These are phyloP conservation scores for Carcinoscorpius rotundicauda DNA, from an alignment of 1,140 invertebrate species.

Conservation along the genomic window DNA sequence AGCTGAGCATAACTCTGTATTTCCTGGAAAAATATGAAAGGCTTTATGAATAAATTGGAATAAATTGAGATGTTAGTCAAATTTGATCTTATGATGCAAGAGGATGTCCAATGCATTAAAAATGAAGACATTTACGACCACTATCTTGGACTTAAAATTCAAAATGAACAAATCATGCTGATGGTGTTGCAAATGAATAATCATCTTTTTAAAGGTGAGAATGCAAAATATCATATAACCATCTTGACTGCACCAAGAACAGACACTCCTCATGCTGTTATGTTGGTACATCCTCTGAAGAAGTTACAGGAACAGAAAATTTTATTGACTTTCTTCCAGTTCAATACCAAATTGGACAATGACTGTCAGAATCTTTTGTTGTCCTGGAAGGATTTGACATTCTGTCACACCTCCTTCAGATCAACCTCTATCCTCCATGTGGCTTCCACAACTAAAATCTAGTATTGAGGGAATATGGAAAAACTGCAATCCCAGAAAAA, in stretches of 20 bases:
- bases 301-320: too few species aligned
- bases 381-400: too few species aligned
- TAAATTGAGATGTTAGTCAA: neutral
- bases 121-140: neutral
- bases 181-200: neutral
- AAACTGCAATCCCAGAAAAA: too few species aligned
- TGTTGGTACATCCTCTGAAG: too few species aligned
- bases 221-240: neutral
- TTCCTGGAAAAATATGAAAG: neutral
- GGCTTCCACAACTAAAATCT: too few species aligned
- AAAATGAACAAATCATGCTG: neutral
- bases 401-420: too few species aligned
- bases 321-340: too few species aligned
- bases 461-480: too few species aligned
- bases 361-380: too few species aligned
- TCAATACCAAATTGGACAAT: too few species aligned
- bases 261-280: too few species aligned
- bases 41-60: conserved; percentile 2
- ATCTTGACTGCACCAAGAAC: neutral
- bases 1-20: neutral
- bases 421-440: too few species aligned
- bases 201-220: neutral
- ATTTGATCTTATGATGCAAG: neutral
- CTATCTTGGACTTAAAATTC: neutral
- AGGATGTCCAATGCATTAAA: neutral